Base-by-base conservation (phyloP, 2,888 invertebrate genomes). In the Ephialtes manifestator region DNA sequence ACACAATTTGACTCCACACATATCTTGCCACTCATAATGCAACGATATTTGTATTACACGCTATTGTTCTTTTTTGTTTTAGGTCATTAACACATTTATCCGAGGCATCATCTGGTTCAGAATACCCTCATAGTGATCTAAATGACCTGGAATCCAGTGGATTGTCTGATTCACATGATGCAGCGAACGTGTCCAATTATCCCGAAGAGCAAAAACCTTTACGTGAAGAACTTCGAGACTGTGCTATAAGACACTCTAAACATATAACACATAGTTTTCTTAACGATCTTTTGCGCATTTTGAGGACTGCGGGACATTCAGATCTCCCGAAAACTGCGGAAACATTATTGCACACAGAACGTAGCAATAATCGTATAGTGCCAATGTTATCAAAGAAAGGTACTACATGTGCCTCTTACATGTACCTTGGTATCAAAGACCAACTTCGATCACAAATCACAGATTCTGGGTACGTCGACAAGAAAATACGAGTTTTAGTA, bases 241-340 rank as follows among this genome's bases (percentile, higher is more conserved):
- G 81, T 76, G 76, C 81, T 43, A 75, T 81, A 68, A 81, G 60
- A 60, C 76, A 81, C 63, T 28, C 55, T 11, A 77, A 60, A 60
- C 31, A 43, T 43, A 39, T 82, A 39, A 81, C 80, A 20, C 58
- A 81, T 18, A 75, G 48, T 68, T 74, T 75, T 72, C 68, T 81
- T 15, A 70, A 74, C 43, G 63, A 76, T 51, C 67, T 78, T 46
- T 58, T 78, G 24, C 18, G 15, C 31, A 53, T 83, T 67, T 72
- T 72, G 48, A 63, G 78, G 35, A 65, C 78, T 1, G 80, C 72
- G 18, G 80, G 72, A 60, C 70, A 80, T 18, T n/a, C 18, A 20
- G 70, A 63, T 65, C 51, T 80, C 5, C 80, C 80, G 55, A 72
- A 74, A 65, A 80, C 72, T 48, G 80, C 72, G 31, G 53, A 60